Percentiles rank a stretch among this genome's conserved stretches.
phyloP scores from a whole-genome alignment of 1,140 invertebrate genomes.

The Brachionus asplanchnoidis region DNA sequence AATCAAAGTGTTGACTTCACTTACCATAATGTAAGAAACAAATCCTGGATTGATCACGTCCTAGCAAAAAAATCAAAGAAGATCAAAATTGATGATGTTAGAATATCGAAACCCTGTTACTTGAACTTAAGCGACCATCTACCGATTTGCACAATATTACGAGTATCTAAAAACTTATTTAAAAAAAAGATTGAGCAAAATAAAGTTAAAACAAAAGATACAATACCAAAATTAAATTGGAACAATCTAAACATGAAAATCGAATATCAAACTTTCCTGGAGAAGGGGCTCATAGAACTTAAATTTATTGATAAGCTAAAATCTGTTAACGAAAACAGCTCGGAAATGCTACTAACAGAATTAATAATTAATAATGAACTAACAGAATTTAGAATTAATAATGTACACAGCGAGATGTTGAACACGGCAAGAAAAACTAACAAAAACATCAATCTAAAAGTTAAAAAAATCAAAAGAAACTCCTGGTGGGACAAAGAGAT shows the following conservation, averaged over 20 bases:
- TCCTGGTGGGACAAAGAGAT: not conserved
- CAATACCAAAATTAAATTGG: not conserved
- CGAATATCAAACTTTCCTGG: not conserved
- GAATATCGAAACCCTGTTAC: not conserved
- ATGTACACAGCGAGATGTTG: too few relatives aligned
- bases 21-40: not conserved
- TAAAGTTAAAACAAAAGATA: not conserved
- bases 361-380: too few relatives aligned
- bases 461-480: too few relatives aligned
- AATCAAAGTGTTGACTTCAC: too few relatives aligned
- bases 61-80: not conserved
- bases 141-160: not conserved
- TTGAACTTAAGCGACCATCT: not conserved
- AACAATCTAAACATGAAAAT: not conserved
- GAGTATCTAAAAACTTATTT: not conserved
- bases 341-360: not conserved
- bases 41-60: not conserved
- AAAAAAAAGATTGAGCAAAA: not conserved
- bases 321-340: not conserved
- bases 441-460: too few relatives aligned
- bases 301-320: not conserved
- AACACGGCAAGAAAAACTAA: too few relatives aligned
- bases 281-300: not conserved
- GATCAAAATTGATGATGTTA: not conserved
- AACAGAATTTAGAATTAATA: too few relatives aligned